Evolutionary conservation across 2,113 vertebrate genomes (phyloP).

Genomic region (Ochotona princeps): DNA sequence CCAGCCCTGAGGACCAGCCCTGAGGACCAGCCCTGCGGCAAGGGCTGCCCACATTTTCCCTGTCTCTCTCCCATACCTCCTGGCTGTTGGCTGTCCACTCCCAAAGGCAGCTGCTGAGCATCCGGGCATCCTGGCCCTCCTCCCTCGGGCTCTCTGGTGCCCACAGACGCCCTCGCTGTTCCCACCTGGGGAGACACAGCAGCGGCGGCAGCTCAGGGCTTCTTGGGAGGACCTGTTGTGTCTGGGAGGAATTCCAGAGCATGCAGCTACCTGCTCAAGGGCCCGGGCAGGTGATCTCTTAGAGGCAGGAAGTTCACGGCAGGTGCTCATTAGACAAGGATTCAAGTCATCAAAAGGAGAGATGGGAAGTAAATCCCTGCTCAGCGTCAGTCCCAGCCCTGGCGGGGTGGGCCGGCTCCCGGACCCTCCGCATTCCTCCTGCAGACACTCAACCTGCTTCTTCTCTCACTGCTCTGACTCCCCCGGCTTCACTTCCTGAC

Average conservation of each 20-base stretch:
- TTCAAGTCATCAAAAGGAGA: not conserved
- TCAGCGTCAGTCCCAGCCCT: not conserved
- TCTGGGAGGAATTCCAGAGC: conserved; percentile 78
- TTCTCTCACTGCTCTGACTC: no score
- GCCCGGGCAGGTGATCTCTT: not conserved
- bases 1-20: no score
- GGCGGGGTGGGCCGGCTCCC: not conserved
- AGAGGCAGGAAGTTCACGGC: conserved; percentile 45
- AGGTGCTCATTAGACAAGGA: not conserved
- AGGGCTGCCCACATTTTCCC: not conserved
- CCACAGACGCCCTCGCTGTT: not conserved
- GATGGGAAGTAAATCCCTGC: not conserved
- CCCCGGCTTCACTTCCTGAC: no score
- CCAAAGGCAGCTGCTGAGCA: conserved; percentile 44
- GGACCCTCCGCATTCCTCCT: not conserved
- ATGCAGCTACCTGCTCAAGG: conserved; percentile 74
- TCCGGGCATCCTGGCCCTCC: not conserved
- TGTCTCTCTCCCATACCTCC: conserved; percentile 36
- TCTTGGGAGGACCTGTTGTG: not conserved
- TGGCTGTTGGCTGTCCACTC: conserved; percentile 44
- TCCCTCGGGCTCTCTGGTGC: not conserved
- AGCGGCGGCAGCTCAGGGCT: conserved; percentile 62
- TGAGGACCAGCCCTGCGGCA: no score
- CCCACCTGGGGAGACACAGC: not conserved
- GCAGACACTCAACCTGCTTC: not conserved